phyloP scores from a whole-genome alignment of 2,113 vertebrate species.

The Cairina moschata region DNA sequence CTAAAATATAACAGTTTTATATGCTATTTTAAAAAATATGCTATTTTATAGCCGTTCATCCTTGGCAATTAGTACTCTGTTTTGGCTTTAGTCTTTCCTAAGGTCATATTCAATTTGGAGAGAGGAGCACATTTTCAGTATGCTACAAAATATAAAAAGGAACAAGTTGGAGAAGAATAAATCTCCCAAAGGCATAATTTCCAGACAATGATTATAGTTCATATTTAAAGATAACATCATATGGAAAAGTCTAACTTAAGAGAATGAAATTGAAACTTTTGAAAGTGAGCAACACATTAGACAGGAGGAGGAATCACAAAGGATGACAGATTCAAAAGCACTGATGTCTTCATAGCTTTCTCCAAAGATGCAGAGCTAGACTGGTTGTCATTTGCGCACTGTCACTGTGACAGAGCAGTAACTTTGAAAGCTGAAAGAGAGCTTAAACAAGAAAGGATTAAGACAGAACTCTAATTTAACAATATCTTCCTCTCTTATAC shows the following conservation, averaged over 20 bases:
- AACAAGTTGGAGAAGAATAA: background rate
- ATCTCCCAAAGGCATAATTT: background rate
- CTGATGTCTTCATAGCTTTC: background rate
- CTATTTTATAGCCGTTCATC: background rate
- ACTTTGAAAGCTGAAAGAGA: conserved; percentile 25
- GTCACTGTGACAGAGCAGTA: background rate
- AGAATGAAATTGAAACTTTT: background rate
- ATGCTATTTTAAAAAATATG: background rate
- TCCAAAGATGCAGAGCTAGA: background rate
- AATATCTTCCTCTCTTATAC: conserved; percentile 9
- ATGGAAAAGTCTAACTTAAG: background rate
- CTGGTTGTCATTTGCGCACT: background rate
- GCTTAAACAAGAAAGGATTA: conserved; percentile 30
- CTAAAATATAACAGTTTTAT: background rate
- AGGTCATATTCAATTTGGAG: background rate
- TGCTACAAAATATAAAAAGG: background rate
- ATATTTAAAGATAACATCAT: conserved; percentile 24
- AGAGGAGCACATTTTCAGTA: background rate
- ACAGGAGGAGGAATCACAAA: background rate
- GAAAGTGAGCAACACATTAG: conserved; percentile 25
- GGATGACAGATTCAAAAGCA: background rate
- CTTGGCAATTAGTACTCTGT: background rate
- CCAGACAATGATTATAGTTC: background rate
- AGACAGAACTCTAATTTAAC: conserved; percentile 34
- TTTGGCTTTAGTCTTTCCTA: background rate